Percentiles rank a stretch among this genome's conserved stretches.
These are phyloP conservation scores for Tenthredo distinguenda DNA, from an alignment of 2,888 invertebrate genomes.

Conservation along the genomic window DNA sequence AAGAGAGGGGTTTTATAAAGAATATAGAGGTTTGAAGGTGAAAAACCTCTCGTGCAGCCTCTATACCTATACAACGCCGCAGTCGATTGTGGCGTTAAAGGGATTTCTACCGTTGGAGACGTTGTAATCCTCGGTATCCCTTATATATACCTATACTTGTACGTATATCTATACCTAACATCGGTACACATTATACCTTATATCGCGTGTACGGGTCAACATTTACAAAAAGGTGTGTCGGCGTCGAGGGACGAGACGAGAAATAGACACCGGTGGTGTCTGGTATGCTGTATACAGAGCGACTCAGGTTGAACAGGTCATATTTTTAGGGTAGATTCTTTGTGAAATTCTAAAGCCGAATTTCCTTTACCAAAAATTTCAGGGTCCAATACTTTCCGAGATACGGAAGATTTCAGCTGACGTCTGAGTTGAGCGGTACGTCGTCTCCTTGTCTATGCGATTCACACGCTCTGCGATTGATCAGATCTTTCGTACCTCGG, in stretches of 20 bases:
- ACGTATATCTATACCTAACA: too few species aligned
- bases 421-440: too few species aligned
- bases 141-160: background rate
- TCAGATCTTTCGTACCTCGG: too few species aligned
- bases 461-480: too few species aligned
- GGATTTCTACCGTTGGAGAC: slow-evolving; percentile 2
- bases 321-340: too few species aligned
- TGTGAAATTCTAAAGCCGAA: too few species aligned
- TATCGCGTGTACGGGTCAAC: background rate
- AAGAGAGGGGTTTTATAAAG: background rate
- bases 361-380: too few species aligned
- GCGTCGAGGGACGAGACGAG: background rate
- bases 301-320: too few species aligned
- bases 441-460: too few species aligned
- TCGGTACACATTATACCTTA: background rate
- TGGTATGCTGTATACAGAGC: background rate
- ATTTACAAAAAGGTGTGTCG: background rate
- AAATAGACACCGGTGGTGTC: background rate
- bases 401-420: too few species aligned
- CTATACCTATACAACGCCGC: background rate
- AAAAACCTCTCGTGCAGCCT: background rate
- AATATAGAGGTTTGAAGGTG: background rate
- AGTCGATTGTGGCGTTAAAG: background rate
- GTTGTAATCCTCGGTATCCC: background rate
- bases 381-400: too few species aligned